phyloP scores from a whole-genome alignment of 1,140 invertebrate species.

The Zophobas morio region DNA sequence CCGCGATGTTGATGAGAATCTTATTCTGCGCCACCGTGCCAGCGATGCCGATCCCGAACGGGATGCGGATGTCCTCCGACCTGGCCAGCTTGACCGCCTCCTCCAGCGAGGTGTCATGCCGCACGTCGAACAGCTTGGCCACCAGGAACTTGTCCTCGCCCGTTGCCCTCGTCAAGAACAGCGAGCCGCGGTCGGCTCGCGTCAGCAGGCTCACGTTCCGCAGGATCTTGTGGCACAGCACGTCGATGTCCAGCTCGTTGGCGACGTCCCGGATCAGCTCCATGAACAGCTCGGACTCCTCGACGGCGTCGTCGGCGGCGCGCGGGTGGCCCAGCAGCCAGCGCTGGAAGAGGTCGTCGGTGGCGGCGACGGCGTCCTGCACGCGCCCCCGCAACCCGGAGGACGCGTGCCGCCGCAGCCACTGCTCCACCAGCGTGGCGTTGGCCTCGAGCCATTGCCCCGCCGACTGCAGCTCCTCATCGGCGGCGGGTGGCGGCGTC shows the following conservation, averaged over 20 bases:
- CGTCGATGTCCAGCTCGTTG: conserved; percentile 93
- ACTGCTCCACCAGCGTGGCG: conserved; percentile 75
- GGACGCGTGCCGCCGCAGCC: conserved; percentile 81
- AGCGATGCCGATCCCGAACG: conserved; percentile 92
- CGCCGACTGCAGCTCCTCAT: conserved; percentile 59
- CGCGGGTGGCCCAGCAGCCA: conserved; percentile 74
- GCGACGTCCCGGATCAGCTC: conserved; percentile 93
- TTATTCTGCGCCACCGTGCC: conserved; percentile 91
- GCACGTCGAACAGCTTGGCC: conserved; percentile 94
- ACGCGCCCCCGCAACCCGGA: conserved; percentile 73
- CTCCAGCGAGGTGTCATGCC: conserved; percentile 86
- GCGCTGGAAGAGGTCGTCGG: conserved; percentile 86
- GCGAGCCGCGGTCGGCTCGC: conserved; percentile 87
- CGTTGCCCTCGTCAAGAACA: conserved; percentile 89
- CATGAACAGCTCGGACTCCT: conserved; percentile 90
- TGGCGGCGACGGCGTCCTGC: conserved; percentile 71
- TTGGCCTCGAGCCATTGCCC: conserved; percentile 72
- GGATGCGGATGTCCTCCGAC: conserved; percentile 87
- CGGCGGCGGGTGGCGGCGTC: conserved; percentile 59
- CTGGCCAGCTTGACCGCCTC: conserved; percentile 81
- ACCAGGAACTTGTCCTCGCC: conserved; percentile 84
- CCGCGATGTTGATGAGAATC: conserved; percentile 90
- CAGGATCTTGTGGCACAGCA: conserved; percentile 94
- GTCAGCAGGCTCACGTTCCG: conserved; percentile 92
- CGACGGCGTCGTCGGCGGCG: conserved; percentile 64